Base-by-base conservation (phyloP, 2,888 invertebrate species). In the Peribatodes rhomboidaria region DNA sequence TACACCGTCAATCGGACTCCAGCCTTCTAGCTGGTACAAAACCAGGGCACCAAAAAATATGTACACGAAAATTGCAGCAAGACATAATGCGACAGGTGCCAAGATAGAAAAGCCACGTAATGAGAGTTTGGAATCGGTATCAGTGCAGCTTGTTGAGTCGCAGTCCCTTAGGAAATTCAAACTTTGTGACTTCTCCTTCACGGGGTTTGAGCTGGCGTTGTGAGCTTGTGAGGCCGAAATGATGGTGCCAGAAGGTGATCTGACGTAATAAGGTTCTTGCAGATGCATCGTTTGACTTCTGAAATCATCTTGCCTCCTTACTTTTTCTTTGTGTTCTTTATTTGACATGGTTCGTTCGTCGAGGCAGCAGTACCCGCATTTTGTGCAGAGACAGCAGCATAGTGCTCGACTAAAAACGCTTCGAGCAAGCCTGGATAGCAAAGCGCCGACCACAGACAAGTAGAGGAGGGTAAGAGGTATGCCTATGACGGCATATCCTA, bases 1-100 rank as follows among this genome's bases (percentile, higher is more conserved):
- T 77, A 98, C 95, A 60, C 97, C 97, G 82, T 98, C 98, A 67
- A 99, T 94, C 52, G 97, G 95, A 75, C 96, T 96, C 99, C 99
- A 99, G 78, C 97, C 97, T 87, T 99, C 99, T 86, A 99, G 94
- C 73, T 97, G 95, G 81, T 97, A 96, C 72, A 99, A 95, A 31
- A 98, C 96, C 65, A 98, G 94, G 0, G 98, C 98, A 6, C 99
- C 99, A 58, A 98, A 96, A 74, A 97, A 95, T 64, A 99, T 97
- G 86, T 99, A 99, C 70, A 96, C 95, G 71, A 98, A 95, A 95
- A 99, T 98, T 75, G 98, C 97, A 56, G 96, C 95, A 39, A 99
- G 94, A 83, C 98, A 98, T 53, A 99, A 94, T 57, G 96, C 94
- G 54, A 99, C 96, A 3, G 99, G 99, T 10, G 98, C 98, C 70